Evolutionary conservation across 2,888 invertebrate genomes (phyloP), one percentile per base, ranked within the genome.

Genomic region (Steinernema carpocapsae): DNA sequence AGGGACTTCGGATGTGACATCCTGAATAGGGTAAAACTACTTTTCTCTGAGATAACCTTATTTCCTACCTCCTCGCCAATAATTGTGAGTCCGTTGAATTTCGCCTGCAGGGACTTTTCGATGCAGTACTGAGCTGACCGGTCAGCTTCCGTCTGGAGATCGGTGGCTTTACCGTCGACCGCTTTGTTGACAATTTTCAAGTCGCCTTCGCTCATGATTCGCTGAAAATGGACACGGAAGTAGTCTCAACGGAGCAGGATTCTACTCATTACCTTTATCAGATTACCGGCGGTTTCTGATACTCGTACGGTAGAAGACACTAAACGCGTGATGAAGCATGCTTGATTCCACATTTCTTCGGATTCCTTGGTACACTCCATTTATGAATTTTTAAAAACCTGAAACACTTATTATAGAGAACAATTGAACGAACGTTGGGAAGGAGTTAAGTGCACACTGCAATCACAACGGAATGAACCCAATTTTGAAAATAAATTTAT

Each of bases 111-210:
- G 0, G 95, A 95, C 29, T 93, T 75, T 48, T 78, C 80, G 19
- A 99, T 99, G 88, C 94, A 95, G 79, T 92, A 91, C 89, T 99
- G 97, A 0, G 95, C 96, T 37, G 94, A 93, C 80, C 97, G 91
- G 88, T 99, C 99, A 6, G 99, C 99, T 90, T 96, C 95, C 3
- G 99, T 99, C 91, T 99, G 97, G 56, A 94, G 91, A 89, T 99
- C 97, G 90, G 79, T 76, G n/a, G 37, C 37, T 37, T 37, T 37
- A 19, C 72, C 24, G n/a, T 72, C 76, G 26, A 76, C 80, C 24
- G 93, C 87, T 84, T 90, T 90, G 77, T 90, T 88, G 42, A 90
- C 87, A 75, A 90, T 88, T 70, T 89, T 88, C 72, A 90, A 84
- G 76, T 89, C 86, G 1, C 80, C 81, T 71, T 83, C 82, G n/a